Conservation (phyloP, 2,113 vertebrate genomes). For the Candoia aspera region DNA sequence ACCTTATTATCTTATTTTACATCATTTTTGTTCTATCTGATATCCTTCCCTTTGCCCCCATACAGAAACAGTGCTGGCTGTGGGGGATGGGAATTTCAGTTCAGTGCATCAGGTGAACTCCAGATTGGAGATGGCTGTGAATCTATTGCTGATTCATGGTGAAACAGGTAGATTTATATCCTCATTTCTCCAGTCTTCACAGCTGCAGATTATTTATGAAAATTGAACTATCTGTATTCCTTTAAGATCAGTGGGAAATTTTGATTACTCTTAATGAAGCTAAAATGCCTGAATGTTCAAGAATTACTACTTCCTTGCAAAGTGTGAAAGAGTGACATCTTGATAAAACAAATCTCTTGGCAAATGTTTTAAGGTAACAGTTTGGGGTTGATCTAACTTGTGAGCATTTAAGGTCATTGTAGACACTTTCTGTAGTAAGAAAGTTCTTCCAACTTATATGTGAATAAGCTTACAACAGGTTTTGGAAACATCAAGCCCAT, state of each 20-base stretch:
- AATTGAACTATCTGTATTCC: neutral
- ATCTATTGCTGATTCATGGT: slow-evolving; percentile 7
- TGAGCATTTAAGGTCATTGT: neutral
- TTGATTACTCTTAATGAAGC: neutral
- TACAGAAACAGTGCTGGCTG: neutral
- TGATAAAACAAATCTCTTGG: slow-evolving; percentile 33
- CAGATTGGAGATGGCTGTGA: neutral
- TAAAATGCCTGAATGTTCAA: neutral
- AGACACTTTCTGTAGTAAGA: neutral
- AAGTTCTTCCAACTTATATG: neutral
- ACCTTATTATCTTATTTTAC: neutral
- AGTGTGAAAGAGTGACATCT: slow-evolving; percentile 1
- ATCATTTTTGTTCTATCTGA: neutral
- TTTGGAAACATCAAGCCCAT: slow-evolving; percentile 16
- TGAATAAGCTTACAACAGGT: neutral
- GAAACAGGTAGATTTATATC: slow-evolving; percentile 16
- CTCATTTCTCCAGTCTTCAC: slow-evolving; percentile 32
- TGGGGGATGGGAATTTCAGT: neutral
- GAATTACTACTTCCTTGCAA: neutral
- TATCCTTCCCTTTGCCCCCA: neutral
- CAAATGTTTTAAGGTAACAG: neutral
- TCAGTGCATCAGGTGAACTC: neutral
- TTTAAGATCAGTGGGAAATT: neutral
- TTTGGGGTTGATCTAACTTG: slow-evolving; percentile 13
- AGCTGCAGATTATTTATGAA: slow-evolving; percentile 11